Evolutionary conservation across 2,113 vertebrate species (phyloP).

Genomic region (Melanocharis versteri): DNA sequence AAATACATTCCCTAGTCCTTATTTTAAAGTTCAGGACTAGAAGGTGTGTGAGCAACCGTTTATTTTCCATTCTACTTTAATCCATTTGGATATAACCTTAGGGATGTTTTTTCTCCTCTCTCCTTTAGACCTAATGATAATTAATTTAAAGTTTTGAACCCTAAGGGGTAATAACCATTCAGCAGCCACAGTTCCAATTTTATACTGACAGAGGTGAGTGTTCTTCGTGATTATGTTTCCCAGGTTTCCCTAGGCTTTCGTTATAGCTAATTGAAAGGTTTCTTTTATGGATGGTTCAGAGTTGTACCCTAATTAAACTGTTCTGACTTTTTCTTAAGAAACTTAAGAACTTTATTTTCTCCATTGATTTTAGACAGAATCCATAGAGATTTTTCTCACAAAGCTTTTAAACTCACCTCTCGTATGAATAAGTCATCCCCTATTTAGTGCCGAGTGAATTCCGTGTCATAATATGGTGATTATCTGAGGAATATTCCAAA

Average conservation of each 20-base stretch:
- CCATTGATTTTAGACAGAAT: neutral
- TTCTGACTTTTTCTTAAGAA: neutral
- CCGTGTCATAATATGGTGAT: neutral
- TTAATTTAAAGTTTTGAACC: conserved; percentile 1
- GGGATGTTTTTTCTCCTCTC: neutral
- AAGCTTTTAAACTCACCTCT: neutral
- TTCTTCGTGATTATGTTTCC: neutral
- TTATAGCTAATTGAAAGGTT: neutral
- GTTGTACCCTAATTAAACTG: neutral
- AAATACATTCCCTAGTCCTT: neutral
- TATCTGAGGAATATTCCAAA: neutral
- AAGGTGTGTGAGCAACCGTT: neutral
- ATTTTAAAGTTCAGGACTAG: neutral
- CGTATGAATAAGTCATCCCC: neutral
- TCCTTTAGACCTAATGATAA: neutral
- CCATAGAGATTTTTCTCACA: neutral
- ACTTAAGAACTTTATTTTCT: neutral
- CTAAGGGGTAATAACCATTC: neutral
- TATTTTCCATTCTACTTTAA: neutral
- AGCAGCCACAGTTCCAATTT: neutral
- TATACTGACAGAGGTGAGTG: neutral
- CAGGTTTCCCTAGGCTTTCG: neutral
- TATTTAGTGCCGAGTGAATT: neutral
- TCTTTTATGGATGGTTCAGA: neutral
- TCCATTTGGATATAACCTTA: neutral